Conservation (phyloP, 1,140 invertebrate genomes). For the Galleria mellonella region DNA sequence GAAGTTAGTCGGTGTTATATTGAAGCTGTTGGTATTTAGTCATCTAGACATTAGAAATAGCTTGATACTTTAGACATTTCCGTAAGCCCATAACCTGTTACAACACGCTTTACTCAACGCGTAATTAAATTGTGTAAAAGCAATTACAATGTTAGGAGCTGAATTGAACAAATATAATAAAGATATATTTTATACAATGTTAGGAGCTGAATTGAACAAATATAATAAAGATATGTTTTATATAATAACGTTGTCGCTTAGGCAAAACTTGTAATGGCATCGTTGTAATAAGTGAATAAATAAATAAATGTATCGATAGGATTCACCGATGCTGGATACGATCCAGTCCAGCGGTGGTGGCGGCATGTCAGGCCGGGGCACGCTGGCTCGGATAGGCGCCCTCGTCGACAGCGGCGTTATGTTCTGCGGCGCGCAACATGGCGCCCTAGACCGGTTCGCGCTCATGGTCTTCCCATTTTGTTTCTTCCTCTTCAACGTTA, state of each 20-base stretch:
- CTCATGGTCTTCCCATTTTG: conserved; percentile 81
- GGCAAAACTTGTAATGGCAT: too few species aligned
- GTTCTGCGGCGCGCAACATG: conserved; percentile 76
- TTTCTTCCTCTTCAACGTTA: conserved; percentile 79
- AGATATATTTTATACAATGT: too few species aligned
- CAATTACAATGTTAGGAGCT: too few species aligned
- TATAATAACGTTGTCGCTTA: too few species aligned
- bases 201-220: too few species aligned
- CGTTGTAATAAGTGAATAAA: too few species aligned
- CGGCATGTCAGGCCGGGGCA: conserved; percentile 16
- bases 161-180: too few species aligned
- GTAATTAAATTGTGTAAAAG: too few species aligned
- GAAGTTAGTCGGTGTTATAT: conserved; percentile 5
- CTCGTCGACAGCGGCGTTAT: conserved; percentile 70
- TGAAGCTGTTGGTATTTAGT: neutral
- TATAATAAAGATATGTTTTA: too few species aligned
- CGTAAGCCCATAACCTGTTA: too few species aligned
- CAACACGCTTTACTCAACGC: too few species aligned
- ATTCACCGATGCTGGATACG: conserved; percentile 60
- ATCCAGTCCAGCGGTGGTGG: conserved; percentile 29
- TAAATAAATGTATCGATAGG: too few species aligned
- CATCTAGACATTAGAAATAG: conserved; percentile 3
- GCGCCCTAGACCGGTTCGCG: conserved; percentile 75
- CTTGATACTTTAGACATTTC: neutral
- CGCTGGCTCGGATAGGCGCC: conserved; percentile 50